A percentile compares a stretch with the other conserved stretches of the same genome.
Conservation (phyloP, 2,113 vertebrate genomes). For the Notechis scutatus region DNA sequence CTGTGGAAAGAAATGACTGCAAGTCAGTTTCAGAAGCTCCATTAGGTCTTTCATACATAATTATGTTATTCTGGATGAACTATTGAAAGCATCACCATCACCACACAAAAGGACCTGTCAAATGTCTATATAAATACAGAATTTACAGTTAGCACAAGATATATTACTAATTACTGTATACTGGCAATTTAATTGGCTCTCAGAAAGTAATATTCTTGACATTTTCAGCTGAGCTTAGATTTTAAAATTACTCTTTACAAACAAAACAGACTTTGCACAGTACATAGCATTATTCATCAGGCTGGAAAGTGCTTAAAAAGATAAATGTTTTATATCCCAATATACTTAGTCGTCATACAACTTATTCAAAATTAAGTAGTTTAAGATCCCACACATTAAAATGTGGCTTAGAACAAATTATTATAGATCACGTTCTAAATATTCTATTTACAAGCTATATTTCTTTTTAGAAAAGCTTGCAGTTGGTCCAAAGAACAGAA, state of each 20-base stretch:
- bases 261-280: background rate
- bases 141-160: rapidly evolving
- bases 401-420: background rate
- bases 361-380: background rate
- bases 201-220: background rate
- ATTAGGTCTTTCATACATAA: background rate
- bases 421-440: background rate
- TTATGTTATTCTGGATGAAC: background rate
- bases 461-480: background rate
- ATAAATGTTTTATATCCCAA: background rate
- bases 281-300: background rate
- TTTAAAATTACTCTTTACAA: background rate
- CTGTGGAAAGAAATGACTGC: conserved; percentile 58
- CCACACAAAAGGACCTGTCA: background rate
- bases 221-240: background rate
- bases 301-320: background rate
- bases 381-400: background rate
- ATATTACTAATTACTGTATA: background rate
- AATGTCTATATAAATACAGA: rapidly evolving
- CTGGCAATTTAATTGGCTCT: background rate
- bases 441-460: background rate
- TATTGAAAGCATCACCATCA: background rate
- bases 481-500: background rate
- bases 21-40: rapidly evolving
- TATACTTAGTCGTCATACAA: background rate